Base-by-base conservation (phyloP, 1,140 invertebrate genomes). In the Trigoniulus corallinus region DNA sequence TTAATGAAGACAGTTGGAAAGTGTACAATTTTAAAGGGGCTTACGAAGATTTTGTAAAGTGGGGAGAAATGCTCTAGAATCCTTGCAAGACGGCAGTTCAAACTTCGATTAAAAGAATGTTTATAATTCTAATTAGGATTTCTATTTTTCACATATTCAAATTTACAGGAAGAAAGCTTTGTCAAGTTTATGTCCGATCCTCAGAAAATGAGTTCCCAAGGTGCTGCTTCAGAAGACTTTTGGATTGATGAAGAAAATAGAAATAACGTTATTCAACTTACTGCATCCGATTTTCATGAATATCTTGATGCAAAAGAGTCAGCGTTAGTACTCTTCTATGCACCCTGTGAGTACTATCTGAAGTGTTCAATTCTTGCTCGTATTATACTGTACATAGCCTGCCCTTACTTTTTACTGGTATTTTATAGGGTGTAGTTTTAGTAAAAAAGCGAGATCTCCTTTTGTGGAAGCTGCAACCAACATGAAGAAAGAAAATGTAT, bases 171-270 rank as follows among this genome's bases (percentile, higher is more conserved):
- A 60, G 64, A 65, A 44, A 78, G 81, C 57, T 82, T 82, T 62
- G 64, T 79, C 2, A 64, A 68, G 37, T 82, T 75, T 57, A 76
- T 82, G 73, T 70, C 69, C 46, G 74, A 80, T 63, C 78, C 78
- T 21, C 67, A 71, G 18, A 68, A 70, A 53, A 64, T 65, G 12
- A 58, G 56, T 3, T 55, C 63, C 1, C 47, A 54, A 10, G 45
- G 55, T 12, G 41, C 59, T 12, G 40, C 50, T 22, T 15, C 29
- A 34, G 63, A 64, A 52, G 61, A 68, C 20, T 63, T 70, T 51
- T 76, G 73, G 73, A 53, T 57, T 23, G 64, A 65, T 13, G 52
- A 67, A 23, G 56, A 59, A 34, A 69, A 72, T 20, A 53, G 64
- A 42, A 64, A 73, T 34, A 59, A 68, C 53, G 55, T 79, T n/a